Conservation (phyloP, 2,888 invertebrate species). For the Miltochrista miniata region DNA sequence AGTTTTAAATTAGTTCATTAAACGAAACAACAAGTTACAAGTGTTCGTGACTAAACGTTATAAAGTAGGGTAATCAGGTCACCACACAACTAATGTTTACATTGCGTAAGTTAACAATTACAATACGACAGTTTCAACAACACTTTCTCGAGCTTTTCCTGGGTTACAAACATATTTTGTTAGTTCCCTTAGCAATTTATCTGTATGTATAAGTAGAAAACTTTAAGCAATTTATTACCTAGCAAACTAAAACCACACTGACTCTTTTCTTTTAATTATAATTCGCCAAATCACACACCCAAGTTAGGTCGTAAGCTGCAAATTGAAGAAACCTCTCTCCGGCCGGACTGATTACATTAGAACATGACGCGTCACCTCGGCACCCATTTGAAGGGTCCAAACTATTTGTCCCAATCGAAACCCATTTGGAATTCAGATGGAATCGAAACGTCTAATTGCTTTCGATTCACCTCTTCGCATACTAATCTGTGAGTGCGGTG, state of each 20-base stretch:
- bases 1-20: slow-evolving; percentile 15
- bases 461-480: slow-evolving; percentile 59
- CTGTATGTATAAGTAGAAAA: not conserved
- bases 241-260: not conserved
- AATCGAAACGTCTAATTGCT: slow-evolving; percentile 70
- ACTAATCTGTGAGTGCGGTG: slow-evolving; percentile 45
- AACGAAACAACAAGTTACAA: slow-evolving; percentile 14
- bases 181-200: too few relatives aligned
- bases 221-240: not conserved
- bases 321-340: slow-evolving; percentile 19
- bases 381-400: slow-evolving; percentile 45
- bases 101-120: not conserved
- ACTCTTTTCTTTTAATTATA: slow-evolving; percentile 6
- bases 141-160: slow-evolving; percentile 4
- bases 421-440: slow-evolving; percentile 65
- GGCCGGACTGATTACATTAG: slow-evolving; percentile 42
- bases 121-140: not conserved
- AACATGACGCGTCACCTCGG: slow-evolving; percentile 46
- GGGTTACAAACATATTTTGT: not conserved
- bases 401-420: slow-evolving; percentile 46
- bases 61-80: slow-evolving; percentile 16
- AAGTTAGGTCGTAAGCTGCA: slow-evolving; percentile 33
- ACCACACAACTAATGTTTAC: slow-evolving; percentile 7
- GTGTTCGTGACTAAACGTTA: slow-evolving; percentile 24
- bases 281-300: slow-evolving; percentile 31